These are phyloP conservation scores for Gracilinanus agilis DNA, from an alignment of 2,113 vertebrate species.

Conservation along the genomic window DNA sequence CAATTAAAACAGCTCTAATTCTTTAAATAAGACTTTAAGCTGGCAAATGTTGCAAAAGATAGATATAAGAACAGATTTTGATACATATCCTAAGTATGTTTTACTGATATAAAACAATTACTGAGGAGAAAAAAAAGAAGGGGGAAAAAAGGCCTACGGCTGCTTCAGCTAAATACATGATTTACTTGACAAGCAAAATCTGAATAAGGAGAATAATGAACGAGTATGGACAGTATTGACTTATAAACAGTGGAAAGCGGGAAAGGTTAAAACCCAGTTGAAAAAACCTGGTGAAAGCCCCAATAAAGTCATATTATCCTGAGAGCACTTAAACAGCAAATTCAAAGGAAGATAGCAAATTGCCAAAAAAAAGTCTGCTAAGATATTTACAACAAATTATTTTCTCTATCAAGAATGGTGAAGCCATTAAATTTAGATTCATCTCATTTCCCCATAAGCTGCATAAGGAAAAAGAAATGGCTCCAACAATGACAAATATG, in stretches of 20 bases:
- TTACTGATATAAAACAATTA: not conserved
- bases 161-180: not conserved
- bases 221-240: not conserved
- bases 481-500: not conserved
- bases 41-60: not conserved
- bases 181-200: not conserved
- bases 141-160: not conserved
- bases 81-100: not conserved
- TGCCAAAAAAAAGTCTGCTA: not conserved
- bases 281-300: not conserved
- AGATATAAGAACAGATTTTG: not conserved
- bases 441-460: not conserved
- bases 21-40: not conserved
- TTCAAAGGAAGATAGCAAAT: not conserved
- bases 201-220: not conserved
- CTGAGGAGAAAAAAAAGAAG: not conserved
- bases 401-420: not conserved
- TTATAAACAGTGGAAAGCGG: not conserved
- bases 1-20: not conserved
- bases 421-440: not conserved
- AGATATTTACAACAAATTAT: not conserved
- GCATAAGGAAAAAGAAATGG: not conserved
- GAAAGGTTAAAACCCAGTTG: not conserved
- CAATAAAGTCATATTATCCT: not conserved
- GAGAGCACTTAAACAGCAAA: not conserved